A percentile compares a stretch with the other conserved stretches of the same genome.
Evolutionary conservation across 2,797 vertebrate species (phyloP).

Genomic region (Sorex maritimensis): DNA sequence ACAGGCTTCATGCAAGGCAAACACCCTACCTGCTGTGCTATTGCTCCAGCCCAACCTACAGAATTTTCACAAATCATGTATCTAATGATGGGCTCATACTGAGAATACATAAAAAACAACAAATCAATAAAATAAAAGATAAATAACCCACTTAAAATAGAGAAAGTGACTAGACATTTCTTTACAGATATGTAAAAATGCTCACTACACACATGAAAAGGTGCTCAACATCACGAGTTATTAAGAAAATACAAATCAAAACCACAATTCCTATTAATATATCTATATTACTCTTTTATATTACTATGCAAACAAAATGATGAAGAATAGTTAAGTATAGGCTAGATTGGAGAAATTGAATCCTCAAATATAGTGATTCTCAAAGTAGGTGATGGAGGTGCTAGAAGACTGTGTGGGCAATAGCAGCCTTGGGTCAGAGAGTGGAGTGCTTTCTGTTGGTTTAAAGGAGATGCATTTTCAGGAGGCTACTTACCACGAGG

Average conservation of each 20-base stretch:
- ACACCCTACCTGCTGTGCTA: too few species aligned
- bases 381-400: too few species aligned
- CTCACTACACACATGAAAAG: background rate
- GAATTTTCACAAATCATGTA: background rate
- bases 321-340: background rate
- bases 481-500: background rate
- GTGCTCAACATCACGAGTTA: background rate
- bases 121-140: background rate
- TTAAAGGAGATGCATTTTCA: background rate
- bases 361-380: background rate
- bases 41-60: too few species aligned
- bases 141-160: constrained; percentile 15
- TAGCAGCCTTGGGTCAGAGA: too few species aligned
- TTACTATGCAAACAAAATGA: background rate
- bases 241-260: constrained; percentile 39
- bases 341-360: background rate
- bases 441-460: too few species aligned
- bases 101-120: background rate
- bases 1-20: too few species aligned
- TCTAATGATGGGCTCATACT: background rate
- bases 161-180: background rate
- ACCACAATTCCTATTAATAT: background rate
- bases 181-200: background rate
- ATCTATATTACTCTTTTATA: background rate
- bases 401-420: too few species aligned